Conservation (phyloP, 2,113 vertebrate species). For the Corythornis vintsioides region DNA sequence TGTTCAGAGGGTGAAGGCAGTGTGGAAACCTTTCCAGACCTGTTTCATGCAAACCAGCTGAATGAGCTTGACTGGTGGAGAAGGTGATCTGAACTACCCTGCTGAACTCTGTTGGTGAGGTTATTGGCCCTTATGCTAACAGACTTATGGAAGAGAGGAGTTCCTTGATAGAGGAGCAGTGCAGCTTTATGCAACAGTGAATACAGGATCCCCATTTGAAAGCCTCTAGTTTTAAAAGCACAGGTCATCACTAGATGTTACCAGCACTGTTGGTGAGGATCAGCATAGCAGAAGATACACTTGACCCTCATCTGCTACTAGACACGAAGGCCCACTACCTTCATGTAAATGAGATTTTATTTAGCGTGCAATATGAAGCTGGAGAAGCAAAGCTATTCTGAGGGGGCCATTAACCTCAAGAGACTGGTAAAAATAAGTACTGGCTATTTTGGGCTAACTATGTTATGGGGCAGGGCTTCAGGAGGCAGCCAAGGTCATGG, state of each 20-base stretch:
- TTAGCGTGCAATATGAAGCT: neutral
- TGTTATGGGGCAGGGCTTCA: neutral
- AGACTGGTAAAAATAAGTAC: neutral
- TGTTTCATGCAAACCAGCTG: neutral
- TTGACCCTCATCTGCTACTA: neutral
- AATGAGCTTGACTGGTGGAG: neutral
- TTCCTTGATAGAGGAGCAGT: neutral
- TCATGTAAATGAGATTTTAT: neutral
- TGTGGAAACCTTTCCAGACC: neutral
- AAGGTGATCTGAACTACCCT: neutral
- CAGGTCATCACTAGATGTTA: neutral
- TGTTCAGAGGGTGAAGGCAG: neutral
- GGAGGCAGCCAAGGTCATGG: constrained; percentile 1
- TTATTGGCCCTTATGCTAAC: neutral
- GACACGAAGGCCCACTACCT: neutral
- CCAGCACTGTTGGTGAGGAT: neutral
- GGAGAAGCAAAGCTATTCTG: neutral
- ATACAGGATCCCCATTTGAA: neutral
- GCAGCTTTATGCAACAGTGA: neutral
- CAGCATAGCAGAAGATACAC: neutral
- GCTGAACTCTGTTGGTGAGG: neutral
- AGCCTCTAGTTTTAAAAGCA: neutral
- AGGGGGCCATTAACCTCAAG: neutral
- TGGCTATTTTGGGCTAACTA: constrained; percentile 12
- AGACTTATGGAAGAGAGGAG: neutral